A percentile compares a stretch with the other conserved stretches of the same genome.
phyloP scores from a whole-genome alignment of 2,113 vertebrate species.

The Uria lomvia region DNA sequence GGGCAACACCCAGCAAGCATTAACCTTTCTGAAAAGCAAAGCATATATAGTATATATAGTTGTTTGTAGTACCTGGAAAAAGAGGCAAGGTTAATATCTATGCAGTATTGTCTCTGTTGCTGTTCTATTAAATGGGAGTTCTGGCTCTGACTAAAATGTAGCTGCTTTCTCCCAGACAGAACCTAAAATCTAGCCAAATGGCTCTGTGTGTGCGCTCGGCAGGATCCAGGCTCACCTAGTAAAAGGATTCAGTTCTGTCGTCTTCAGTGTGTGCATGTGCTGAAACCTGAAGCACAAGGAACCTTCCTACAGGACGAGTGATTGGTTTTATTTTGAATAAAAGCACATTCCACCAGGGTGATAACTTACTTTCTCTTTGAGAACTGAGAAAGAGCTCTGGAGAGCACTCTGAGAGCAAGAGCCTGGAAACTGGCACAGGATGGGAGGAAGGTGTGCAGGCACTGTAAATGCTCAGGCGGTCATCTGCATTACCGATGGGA shows the following conservation, averaged over 20 bases:
- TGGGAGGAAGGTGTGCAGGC: background rate
- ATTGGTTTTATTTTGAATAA: background rate
- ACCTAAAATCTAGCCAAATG: too few species aligned
- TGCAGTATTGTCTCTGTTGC: too few species aligned
- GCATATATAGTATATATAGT: too few species aligned
- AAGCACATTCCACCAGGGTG: background rate
- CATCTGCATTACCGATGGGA: background rate
- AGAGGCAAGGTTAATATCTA: background rate
- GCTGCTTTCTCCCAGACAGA: background rate
- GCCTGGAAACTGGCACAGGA: background rate
- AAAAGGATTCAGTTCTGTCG: background rate
- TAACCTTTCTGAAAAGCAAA: background rate
- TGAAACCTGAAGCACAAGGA: background rate
- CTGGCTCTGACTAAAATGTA: background rate
- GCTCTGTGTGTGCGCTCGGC: fast-evolving
- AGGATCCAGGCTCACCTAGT: background rate
- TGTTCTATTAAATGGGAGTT: background rate
- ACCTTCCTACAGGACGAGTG: background rate
- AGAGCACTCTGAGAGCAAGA: background rate
- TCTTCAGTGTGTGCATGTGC: background rate
- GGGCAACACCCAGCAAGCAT: background rate
- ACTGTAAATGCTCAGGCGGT: background rate
- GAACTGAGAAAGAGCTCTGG: background rate
- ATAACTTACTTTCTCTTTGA: background rate
- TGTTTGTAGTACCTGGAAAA: background rate